These are phyloP conservation scores for Tetramorium bicarinatum DNA, from an alignment of 2,888 invertebrate genomes.

Conservation along the genomic window DNA sequence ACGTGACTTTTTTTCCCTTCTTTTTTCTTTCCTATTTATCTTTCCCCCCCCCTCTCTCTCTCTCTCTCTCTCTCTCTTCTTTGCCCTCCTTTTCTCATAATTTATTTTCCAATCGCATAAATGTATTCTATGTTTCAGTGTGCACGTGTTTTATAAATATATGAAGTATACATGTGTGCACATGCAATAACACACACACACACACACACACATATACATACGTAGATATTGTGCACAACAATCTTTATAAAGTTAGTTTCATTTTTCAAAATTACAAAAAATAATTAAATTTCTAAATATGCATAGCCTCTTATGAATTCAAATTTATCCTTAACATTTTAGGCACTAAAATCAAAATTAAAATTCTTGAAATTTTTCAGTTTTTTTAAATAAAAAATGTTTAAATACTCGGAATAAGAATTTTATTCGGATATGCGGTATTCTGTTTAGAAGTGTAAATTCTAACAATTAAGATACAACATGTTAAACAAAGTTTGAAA, in stretches of 20 bases:
- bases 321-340: neutral
- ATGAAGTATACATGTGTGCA: neutral
- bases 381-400: neutral
- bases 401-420: neutral
- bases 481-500: neutral
- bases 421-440: neutral
- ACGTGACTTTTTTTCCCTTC: neutral
- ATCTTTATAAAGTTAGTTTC: neutral
- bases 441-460: neutral
- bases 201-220: too few species aligned
- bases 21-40: neutral
- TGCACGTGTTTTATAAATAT: neutral
- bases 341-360: neutral
- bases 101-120: conserved; percentile 10
- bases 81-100: neutral
- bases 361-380: neutral
- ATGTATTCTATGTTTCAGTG: neutral
- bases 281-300: neutral
- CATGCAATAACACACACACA: neutral
- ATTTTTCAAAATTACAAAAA: neutral
- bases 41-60: neutral
- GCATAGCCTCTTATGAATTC: neutral
- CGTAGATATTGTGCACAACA: neutral
- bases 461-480: neutral
- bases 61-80: neutral